Evolutionary conservation across 2,888 invertebrate genomes (phyloP), one percentile per base, ranked within the genome.

Genomic region (Conistra vaccinii): DNA sequence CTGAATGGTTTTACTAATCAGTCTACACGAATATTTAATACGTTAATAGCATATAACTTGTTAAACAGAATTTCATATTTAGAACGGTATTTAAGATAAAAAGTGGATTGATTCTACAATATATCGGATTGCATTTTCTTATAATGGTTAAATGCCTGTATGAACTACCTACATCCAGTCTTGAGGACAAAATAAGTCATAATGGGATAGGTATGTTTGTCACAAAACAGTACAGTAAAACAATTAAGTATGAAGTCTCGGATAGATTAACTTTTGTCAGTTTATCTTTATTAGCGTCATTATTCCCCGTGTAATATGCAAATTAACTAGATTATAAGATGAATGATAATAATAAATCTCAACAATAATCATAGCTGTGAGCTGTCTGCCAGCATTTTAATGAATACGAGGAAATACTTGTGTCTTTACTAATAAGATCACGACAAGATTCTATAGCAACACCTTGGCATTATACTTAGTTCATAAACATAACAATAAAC

Each of bases 301-400:
- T 78, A 78, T 10, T 58, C 26, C 45, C 45, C 57, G 14, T 68
- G 62, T 76, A 23, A 35, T 57, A 81, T 78, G 77, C 68, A 76
- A 78, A 78, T 78, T 23, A 51, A 67, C 32, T 23, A 42, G 77
- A 78, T 76, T 67, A 81, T 76, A 82, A 78, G 55, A 62, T 57
- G 53, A 74, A 65, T 29, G 76, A 76, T 81, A 57, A 76, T 81
- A 57, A 62, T 81, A 57, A 81, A 62, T 81, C 55, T 67, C 51
- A 29, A 45, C 67, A 45, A 61, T 67, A 35, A 81, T 67, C n/a
- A 45, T n/a, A 35, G 67, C 14, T 57, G 62, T 72, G 23, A 35
- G 67, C 14, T 57, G 62, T 72, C 39, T 42, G 63, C 26, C 26
- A 32, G 39, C 20, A 66, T 66, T 80, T 65, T 45, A 78, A 76